A percentile compares a stretch with the other conserved stretches of the same genome.
phyloP scores from a whole-genome alignment of 2,113 vertebrate species.

The Syngnathus scovelli region DNA sequence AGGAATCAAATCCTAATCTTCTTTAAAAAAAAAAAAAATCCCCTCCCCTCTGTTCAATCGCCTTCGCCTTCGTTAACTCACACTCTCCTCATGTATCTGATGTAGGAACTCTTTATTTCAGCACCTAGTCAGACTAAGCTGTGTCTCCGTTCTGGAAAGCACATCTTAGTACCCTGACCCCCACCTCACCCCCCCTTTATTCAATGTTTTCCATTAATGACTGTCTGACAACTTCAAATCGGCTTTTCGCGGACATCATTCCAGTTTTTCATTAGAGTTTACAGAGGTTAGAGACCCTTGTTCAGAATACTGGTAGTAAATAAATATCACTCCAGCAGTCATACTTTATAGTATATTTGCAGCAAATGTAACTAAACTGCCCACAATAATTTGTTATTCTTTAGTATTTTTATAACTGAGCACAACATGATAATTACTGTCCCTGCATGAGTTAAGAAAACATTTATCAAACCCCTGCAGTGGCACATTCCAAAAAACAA shows the following conservation, averaged over 20 bases:
- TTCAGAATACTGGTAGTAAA: not conserved
- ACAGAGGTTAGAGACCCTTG: not conserved
- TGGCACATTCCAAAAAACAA: not conserved
- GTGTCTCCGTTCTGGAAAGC: slow-evolving; percentile 62
- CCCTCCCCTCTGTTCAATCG: slow-evolving; percentile 17
- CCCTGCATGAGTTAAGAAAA: not conserved
- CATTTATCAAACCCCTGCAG: not conserved
- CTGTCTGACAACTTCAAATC: slow-evolving; percentile 58
- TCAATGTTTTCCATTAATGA: slow-evolving; percentile 65
- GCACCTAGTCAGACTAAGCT: slow-evolving; percentile 55
- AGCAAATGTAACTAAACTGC: not conserved
- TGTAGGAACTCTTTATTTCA: slow-evolving; percentile 50
- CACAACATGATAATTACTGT: not conserved
- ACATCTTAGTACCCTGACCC: slow-evolving; percentile 43
- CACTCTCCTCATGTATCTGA: slow-evolving; percentile 27
- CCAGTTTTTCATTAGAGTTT: slow-evolving; percentile 58
- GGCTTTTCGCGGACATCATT: slow-evolving; percentile 61
- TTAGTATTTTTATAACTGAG: slow-evolving; percentile 1
- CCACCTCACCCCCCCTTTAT: slow-evolving; percentile 49
- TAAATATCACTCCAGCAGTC: not conserved
- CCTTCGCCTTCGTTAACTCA: slow-evolving; percentile 38
- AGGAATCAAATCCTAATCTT: slow-evolving; percentile 42
- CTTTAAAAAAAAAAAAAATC: slow-evolving; percentile 27
- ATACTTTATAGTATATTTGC: not conserved
- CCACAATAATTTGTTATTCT: not conserved